Conservation (phyloP, 2,113 vertebrate genomes). For the Megaceryle maxima region DNA sequence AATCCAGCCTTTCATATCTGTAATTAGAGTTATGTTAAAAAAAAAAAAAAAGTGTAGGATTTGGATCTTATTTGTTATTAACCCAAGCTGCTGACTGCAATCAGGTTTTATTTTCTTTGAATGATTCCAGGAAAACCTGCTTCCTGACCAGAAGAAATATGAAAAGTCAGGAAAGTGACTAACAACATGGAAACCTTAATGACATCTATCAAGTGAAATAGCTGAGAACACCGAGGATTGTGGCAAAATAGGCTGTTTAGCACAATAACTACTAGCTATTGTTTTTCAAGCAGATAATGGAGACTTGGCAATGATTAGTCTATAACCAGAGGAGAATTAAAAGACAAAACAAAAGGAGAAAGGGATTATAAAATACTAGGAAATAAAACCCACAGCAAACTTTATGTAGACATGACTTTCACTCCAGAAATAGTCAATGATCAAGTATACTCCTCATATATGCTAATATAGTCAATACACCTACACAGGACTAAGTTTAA, state of each 20-base stretch:
- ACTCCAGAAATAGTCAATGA: conserved; percentile 22
- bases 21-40: not conserved
- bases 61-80: not conserved
- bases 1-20: not conserved
- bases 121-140: conserved; percentile 16
- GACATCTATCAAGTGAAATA: not conserved
- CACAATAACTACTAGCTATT: conserved; percentile 21
- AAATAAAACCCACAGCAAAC: conserved; percentile 37
- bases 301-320: conserved; percentile 13
- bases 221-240: not conserved
- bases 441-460: not conserved
- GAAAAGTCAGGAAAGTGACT: conserved; percentile 28
- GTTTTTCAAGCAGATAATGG: conserved; percentile 11
- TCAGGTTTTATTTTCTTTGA: not conserved
- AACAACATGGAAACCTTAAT: conserved; percentile 7
- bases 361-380: not conserved
- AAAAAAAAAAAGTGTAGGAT: not conserved
- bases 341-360: conserved; percentile 13
- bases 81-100: not conserved
- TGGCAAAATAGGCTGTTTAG: not conserved
- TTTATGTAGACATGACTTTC: conserved; percentile 29
- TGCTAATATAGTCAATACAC: not conserved
- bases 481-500: not conserved
- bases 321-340: not conserved
- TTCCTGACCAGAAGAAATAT: conserved; percentile 14